Conservation (phyloP, 2,888 invertebrate species). For the Oxystoma pomonae region DNA sequence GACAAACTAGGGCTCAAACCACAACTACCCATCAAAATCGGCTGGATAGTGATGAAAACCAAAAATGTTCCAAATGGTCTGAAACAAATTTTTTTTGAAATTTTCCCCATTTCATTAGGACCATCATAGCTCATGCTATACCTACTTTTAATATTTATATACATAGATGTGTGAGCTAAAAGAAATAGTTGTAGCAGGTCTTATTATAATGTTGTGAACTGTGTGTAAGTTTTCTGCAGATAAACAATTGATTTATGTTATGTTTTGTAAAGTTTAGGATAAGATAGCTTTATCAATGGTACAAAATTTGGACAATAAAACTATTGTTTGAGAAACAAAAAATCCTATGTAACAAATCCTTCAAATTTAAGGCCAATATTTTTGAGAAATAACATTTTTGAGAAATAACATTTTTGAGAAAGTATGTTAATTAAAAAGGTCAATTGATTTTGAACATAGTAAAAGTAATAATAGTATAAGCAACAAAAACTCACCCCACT, state of each 20-base stretch:
- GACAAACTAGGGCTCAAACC: too few relatives aligned
- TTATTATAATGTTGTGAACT: neutral
- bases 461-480: too few relatives aligned
- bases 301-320: neutral
- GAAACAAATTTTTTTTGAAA: neutral
- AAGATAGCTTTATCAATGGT: neutral
- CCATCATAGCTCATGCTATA: neutral
- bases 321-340: neutral
- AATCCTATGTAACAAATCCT: neutral
- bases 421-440: neutral
- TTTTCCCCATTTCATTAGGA: neutral
- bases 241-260: too few relatives aligned
- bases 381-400: neutral
- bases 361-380: neutral
- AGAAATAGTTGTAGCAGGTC: too few relatives aligned
- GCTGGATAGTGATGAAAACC: too few relatives aligned
- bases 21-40: too few relatives aligned
- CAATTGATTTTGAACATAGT: neutral
- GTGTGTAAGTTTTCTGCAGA: neutral
- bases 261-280: neutral
- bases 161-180: neutral
- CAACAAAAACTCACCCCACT: slow-evolving; percentile 19
- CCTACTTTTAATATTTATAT: too few relatives aligned
- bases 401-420: neutral
- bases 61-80: neutral